phyloP scores from a whole-genome alignment of 2,888 invertebrate genomes.

The Hetaerina titia region DNA sequence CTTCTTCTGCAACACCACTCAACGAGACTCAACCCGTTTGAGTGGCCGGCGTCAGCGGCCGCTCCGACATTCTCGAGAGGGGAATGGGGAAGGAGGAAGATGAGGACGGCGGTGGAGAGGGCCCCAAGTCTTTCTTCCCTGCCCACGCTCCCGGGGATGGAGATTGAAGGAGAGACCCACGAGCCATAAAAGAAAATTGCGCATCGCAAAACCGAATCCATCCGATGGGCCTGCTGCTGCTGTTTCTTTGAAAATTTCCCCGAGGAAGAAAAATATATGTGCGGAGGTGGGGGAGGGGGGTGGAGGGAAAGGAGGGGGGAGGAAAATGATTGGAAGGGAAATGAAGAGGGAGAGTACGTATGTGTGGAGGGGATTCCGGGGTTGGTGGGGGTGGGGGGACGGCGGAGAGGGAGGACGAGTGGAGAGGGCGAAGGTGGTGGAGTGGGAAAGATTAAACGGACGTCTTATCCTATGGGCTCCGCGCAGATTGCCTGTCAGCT shows the following conservation, averaged over 20 bases:
- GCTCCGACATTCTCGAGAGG: no score
- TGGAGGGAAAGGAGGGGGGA: neutral
- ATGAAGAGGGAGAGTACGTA: neutral
- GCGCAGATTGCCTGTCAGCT: conserved; percentile 62
- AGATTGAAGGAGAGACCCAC: conserved; percentile 10
- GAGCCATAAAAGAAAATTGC: conserved; percentile 10
- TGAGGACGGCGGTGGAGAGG: neutral
- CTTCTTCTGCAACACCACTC: neutral
- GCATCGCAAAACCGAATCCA: conserved; percentile 3
- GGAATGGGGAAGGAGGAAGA: neutral
- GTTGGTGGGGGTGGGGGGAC: neutral
- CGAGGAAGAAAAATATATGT: conserved; percentile 17
- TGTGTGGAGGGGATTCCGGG: neutral
- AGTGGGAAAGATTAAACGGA: conserved; percentile 50
- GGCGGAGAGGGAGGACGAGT: neutral
- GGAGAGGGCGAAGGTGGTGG: neutral
- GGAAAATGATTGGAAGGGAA: conserved; percentile 10
- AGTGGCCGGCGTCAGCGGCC: no score
- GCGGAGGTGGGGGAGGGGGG: neutral
- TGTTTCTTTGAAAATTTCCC: conserved; percentile 17
- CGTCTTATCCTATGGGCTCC: conserved; percentile 60
- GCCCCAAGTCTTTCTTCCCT: neutral
- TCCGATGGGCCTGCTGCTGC: neutral
- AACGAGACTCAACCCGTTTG: no score
- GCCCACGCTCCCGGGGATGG: neutral